Evolutionary conservation across 2,797 vertebrate species (phyloP), one percentile per base, ranked within the genome.

Genomic region (Periophthalmus magnuspinnatus): DNA sequence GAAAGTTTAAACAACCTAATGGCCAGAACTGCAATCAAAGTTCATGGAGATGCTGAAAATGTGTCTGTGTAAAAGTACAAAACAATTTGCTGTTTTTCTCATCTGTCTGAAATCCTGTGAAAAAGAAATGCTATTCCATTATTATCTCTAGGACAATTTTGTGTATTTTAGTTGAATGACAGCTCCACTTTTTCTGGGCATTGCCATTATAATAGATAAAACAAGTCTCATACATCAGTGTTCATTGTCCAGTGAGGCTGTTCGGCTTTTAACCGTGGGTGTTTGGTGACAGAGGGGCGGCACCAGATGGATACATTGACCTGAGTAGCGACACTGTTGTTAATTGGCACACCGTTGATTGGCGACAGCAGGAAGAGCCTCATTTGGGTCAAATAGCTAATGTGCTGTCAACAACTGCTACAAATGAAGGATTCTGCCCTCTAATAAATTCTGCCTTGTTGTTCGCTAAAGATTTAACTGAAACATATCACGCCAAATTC

Each of bases 331-430:
- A 24, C 36, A 62, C 60, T 7, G 60, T 62, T 62, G 60, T 41
- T 62, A 45, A 62, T 62, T 62, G 60, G 60, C 38, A 7, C 60
- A 41, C 60, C 60, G 22, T 45, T 62, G 21, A 62, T 62, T 45
- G 63, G 22, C 7, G 11, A 52, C 63, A 65, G 47, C 63, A 50
- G 57, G 60, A 61, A 45, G 36, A 41, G 36, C 6, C 36, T 2
- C 22, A 62, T 22, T 62, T 41, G 60, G 60, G 36, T 62, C 21
- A 22, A 21, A 19, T 21, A 11, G 59, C 34, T 41, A 62, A 62
- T 41, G 21, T 24, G 21, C 36, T 22, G 7, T 21, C 36, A 22
- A 22, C 34, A 6, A 22, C 13, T 45, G 41, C 41, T 45, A 1
- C 60, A 13, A n/a, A 21, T 34, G 34, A 61, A 34, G 1, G 9